Evolutionary conservation across 30 jellyfish, hydroid and myxozoan genomes (phyloP).

Genomic region (Chironex yamaguchii): DNA sequence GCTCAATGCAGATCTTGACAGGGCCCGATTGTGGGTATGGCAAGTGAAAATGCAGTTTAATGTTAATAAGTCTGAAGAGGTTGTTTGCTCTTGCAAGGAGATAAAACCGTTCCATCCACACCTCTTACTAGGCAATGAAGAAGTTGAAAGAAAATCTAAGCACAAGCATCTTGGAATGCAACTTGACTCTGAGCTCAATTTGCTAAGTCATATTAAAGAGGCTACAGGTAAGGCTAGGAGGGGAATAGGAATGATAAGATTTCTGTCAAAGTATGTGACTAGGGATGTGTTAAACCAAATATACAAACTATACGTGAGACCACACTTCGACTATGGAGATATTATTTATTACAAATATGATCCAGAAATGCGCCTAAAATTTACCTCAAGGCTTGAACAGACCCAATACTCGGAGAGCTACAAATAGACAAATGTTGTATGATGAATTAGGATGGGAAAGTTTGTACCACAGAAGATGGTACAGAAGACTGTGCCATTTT

Average conservation of each 20-base stretch:
- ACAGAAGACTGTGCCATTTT: slow-evolving; percentile 49
- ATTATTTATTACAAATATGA: slow-evolving; percentile 29
- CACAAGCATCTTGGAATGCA: slow-evolving; percentile 54
- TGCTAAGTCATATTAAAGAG: slow-evolving; percentile 30
- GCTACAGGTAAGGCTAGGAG: slow-evolving; percentile 43
- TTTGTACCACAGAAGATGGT: slow-evolving; percentile 55
- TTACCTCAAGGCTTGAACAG: slow-evolving; percentile 33
- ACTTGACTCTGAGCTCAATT: slow-evolving; percentile 25
- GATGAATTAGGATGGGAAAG: slow-evolving; percentile 67
- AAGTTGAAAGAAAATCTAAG: slow-evolving; percentile 20
- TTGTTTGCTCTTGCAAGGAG: slow-evolving; percentile 18
- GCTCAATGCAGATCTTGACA: slow-evolving; percentile 25
- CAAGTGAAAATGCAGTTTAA: no score
- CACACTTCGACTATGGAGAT: slow-evolving; percentile 53
- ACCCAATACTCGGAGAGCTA: slow-evolving; percentile 59
- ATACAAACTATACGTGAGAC: slow-evolving; percentile 10
- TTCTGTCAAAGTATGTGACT: slow-evolving; percentile 34
- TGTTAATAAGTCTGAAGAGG: slow-evolving; percentile 40
- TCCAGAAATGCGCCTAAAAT: slow-evolving; percentile 32
- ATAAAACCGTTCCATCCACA: slow-evolving; percentile 24
- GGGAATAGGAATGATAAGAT: slow-evolving; percentile 45
- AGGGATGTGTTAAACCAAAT: slow-evolving; percentile 43
- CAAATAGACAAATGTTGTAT: slow-evolving; percentile 34
- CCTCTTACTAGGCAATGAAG: slow-evolving; percentile 26
- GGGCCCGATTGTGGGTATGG: no score